Conservation (phyloP, 2,888 invertebrate species). For the Pachliopta kotzebuea region DNA sequence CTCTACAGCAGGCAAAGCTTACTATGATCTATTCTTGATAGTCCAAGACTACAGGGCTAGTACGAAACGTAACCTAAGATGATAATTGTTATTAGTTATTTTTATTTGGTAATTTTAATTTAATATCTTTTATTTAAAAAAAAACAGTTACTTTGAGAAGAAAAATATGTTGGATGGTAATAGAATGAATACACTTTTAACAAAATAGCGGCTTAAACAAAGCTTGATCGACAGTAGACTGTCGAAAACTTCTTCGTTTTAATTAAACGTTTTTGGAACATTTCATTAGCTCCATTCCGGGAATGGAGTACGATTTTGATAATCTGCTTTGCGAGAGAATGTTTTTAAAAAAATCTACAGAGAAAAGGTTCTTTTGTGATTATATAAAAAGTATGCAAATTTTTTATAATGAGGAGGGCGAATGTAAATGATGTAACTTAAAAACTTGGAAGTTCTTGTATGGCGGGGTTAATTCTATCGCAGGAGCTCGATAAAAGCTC, state of each 20-base stretch:
- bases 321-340: neutral
- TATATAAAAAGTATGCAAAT: neutral
- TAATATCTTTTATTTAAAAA: neutral
- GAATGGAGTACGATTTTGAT: neutral
- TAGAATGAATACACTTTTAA: neutral
- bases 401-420: too few species aligned
- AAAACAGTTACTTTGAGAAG: neutral
- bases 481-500: conserved; percentile 5
- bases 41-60: too few species aligned
- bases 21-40: too few species aligned
- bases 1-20: too few species aligned
- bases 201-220: neutral
- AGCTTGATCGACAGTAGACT: neutral
- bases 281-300: neutral
- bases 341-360: neutral
- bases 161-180: neutral
- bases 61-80: too few species aligned
- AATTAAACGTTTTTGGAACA: neutral
- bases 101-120: too few species aligned
- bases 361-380: neutral
- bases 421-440: too few species aligned
- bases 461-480: neutral
- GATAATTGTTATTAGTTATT: too few species aligned
- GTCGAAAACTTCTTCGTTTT: neutral
- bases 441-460: too few species aligned